A percentile compares a stretch with the other conserved stretches of the same genome.
Evolutionary conservation across 2,113 vertebrate species (phyloP).

Genomic region (Phyllopteryx taeniolatus): DNA sequence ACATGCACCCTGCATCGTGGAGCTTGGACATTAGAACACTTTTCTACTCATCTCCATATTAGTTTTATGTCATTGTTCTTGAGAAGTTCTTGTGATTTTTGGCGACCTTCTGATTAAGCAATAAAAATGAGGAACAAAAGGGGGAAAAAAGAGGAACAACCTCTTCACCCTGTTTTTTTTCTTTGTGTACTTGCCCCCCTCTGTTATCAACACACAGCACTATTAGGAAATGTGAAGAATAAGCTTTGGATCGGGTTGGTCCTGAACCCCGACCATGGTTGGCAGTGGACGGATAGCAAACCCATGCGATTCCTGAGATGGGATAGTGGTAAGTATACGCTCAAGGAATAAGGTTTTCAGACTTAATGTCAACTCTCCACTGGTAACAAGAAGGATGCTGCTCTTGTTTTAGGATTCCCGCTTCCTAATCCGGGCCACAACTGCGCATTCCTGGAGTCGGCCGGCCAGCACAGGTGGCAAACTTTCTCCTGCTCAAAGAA

Average conservation of each 20-base stretch:
- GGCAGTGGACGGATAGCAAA: constrained; percentile 83
- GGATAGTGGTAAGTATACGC: constrained; percentile 77
- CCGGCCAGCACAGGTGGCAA: constrained; percentile 81
- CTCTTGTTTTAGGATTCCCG: constrained; percentile 78
- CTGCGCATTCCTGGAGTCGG: constrained; percentile 79
- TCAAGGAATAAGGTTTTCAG: background rate
- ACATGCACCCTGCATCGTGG: background rate
- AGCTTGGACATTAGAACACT: too few species aligned
- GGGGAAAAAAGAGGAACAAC: constrained; percentile 26
- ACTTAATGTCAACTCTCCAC: background rate
- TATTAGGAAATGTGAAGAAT: constrained; percentile 13
- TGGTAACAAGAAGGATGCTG: background rate
- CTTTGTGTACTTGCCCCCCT: background rate
- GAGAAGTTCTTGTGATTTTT: background rate
- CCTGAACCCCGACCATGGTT: constrained; percentile 81
- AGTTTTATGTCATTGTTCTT: background rate
- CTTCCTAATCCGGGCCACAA: constrained; percentile 79
- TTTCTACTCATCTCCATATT: background rate
- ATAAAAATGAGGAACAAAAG: constrained; percentile 34
- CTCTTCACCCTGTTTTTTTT: constrained; percentile 29
- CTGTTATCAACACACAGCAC: constrained; percentile 32
- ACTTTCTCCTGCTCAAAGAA: constrained; percentile 78
- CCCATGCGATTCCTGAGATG: constrained; percentile 89
- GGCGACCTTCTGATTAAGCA: constrained; percentile 16
- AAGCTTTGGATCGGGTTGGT: constrained; percentile 88